Percentiles rank a stretch among this genome's conserved stretches.
Conservation (phyloP, 2,888 invertebrate genomes). For the Hofmannophila pseudospretella region DNA sequence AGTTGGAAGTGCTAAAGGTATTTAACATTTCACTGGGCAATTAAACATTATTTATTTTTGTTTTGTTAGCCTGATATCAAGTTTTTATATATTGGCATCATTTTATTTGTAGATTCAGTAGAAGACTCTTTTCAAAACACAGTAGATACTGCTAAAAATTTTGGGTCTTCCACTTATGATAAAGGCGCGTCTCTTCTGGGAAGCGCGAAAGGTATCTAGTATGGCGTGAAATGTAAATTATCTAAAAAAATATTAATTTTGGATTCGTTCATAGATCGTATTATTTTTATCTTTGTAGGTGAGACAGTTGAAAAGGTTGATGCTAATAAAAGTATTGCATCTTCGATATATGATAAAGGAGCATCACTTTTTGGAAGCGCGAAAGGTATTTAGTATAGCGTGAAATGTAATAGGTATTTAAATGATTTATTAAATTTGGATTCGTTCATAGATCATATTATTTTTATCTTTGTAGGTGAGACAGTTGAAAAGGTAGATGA, state of each 20-base stretch:
- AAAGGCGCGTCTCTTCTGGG: slow-evolving; percentile 26
- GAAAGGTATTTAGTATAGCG: slow-evolving; percentile 20
- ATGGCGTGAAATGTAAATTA: too few species aligned
- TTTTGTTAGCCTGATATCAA: too few species aligned
- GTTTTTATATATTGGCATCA: too few species aligned
- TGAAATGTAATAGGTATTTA: background rate
- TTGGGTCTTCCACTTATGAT: slow-evolving; percentile 38
- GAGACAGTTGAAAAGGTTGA: slow-evolving; percentile 35
- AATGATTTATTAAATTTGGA: background rate
- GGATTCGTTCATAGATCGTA: too few species aligned
- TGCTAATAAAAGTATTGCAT: slow-evolving; percentile 56
- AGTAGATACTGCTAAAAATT: slow-evolving; percentile 43
- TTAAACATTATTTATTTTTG: too few species aligned
- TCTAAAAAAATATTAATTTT: too few species aligned
- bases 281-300: too few species aligned
- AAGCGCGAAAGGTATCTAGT: background rate
- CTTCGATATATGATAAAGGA: slow-evolving; percentile 38
- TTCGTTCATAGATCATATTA: too few species aligned
- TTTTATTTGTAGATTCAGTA: slow-evolving; percentile 28
- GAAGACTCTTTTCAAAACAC: slow-evolving; percentile 31
- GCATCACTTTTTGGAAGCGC: slow-evolving; percentile 26
- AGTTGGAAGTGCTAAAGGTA: slow-evolving; percentile 20
- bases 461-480: too few species aligned
- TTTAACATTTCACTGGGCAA: too few species aligned
- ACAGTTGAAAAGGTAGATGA: too few species aligned